Conservation (phyloP, 92 coral and sea anemone species). For the Zoanthus solanderi region DNA sequence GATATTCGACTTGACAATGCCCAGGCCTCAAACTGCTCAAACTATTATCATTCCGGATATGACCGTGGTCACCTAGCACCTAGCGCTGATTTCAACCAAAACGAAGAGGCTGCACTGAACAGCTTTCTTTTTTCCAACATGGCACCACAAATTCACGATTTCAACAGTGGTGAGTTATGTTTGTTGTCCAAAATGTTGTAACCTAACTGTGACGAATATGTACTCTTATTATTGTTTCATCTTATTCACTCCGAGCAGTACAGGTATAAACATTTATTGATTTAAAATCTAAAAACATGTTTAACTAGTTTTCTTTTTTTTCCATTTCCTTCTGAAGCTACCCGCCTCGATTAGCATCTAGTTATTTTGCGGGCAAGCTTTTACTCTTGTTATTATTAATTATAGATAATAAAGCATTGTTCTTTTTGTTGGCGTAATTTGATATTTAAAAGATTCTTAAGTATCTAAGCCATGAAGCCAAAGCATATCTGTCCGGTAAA, state of each 20-base stretch:
- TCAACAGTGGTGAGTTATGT: slow-evolving; percentile 71
- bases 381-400: too few relatives aligned
- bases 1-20: slow-evolving; percentile 79
- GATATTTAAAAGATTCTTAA: background rate
- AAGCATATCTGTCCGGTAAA: background rate
- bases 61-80: slow-evolving; percentile 96
- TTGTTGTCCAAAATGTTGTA: background rate
- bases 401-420: too few relatives aligned
- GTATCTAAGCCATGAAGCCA: background rate
- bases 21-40: slow-evolving; percentile 77
- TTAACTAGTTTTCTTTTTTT: too few relatives aligned
- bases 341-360: too few relatives aligned
- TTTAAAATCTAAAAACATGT: too few relatives aligned
- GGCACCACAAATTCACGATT: slow-evolving; percentile 76
- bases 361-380: too few relatives aligned
- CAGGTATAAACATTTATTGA: too few relatives aligned
- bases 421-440: too few relatives aligned
- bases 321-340: too few relatives aligned
- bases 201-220: background rate
- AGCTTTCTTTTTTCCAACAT: slow-evolving; percentile 86
- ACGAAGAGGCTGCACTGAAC: slow-evolving; percentile 58
- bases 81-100: slow-evolving; percentile 76
- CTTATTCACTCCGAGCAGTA: too few relatives aligned
- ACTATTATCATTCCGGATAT: slow-evolving; percentile 74
- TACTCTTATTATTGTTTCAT: too few relatives aligned